Evolutionary conservation across 2,797 vertebrate species (phyloP), one percentile per base, ranked within the genome.

Genomic region (Centroberyx gerrardi): DNA sequence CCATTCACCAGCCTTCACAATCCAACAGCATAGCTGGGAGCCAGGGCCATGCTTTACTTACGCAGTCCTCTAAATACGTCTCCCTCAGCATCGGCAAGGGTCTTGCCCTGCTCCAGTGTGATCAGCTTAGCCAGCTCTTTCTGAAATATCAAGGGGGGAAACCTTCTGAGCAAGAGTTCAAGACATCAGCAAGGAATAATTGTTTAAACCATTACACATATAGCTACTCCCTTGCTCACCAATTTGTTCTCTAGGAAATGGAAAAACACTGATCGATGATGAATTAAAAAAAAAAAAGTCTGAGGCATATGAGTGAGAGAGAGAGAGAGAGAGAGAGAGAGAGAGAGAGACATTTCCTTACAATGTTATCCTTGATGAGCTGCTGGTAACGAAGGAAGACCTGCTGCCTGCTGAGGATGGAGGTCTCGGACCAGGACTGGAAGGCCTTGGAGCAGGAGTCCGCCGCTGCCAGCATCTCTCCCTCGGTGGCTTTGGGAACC

Each of bases 291-390:
- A 5, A 5, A 5, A 14, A 17, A 28, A 17, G 22, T 22, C 22
- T 22, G 22, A 22, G 22, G 22, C 22, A 22, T 22, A 22, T 22
- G 22, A 22, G 22, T 3, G 10, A 60, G 8, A 2, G 15, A 58
- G 3, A 60, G 40, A 36, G 22, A 22, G 22, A 22, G 22, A 22
- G 22, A 22, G 22, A 22, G 22, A 22, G 22, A 22, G 22, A 22
- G 22, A 22, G 22, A 22, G 22, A 22, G 22, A 22, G 22, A 22
- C 22, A 22, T 22, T 42, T 60, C 28, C 83, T 22, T 93, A 99
- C 98, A 91, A 99, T 96, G 90, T 99, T 99, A 76, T 99, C 98
- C 90, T 99, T 99, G 94, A 99, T 99, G 75, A 99, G 96, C 84
- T 97, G 98, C 83, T 99, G 98, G 87, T 99, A 99, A 81, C 97